Percentiles rank a stretch among this genome's conserved stretches.
Conservation (phyloP, 2,797 vertebrate species). For the Gephyroberyx darwinii region DNA sequence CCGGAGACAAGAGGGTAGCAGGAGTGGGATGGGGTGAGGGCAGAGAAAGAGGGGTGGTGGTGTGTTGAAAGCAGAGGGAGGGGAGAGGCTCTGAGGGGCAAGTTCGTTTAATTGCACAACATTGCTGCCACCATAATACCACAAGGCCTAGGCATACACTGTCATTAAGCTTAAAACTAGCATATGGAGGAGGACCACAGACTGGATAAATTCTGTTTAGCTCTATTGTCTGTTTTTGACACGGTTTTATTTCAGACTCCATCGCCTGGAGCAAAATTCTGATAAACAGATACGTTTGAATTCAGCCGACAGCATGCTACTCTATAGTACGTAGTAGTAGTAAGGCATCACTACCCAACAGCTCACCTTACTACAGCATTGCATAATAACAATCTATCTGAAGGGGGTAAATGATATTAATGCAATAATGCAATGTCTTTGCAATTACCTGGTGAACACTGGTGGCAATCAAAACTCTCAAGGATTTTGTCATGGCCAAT, state of each 20-base stretch:
- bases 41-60: conserved; percentile 56
- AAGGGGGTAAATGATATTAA: conserved; percentile 11
- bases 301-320: background rate
- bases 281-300: conserved; percentile 40
- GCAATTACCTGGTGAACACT: conserved; percentile 30
- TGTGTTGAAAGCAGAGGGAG: conserved; percentile 55
- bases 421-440: conserved; percentile 43
- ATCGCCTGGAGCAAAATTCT: conserved; percentile 38
- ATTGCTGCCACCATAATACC: conserved; percentile 72
- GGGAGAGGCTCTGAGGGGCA: conserved; percentile 59
- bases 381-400: conserved; percentile 3
- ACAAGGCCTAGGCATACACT: conserved; percentile 71
- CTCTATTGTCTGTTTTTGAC: conserved; percentile 68
- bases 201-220: conserved; percentile 54
- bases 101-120: conserved; percentile 78
- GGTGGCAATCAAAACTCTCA: conserved; percentile 44
- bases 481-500: conserved; percentile 58
- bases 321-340: conserved; percentile 5
- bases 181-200: conserved; percentile 53
- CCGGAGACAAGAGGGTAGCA: conserved; percentile 34
- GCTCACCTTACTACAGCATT: conserved; percentile 12
- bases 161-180: conserved; percentile 72
- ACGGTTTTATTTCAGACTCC: conserved; percentile 52
- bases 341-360: conserved; percentile 17
- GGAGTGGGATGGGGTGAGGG: conserved; percentile 58